Evolutionary conservation across 2,113 vertebrate genomes (phyloP).

Genomic region (Neoarius graeffei): DNA sequence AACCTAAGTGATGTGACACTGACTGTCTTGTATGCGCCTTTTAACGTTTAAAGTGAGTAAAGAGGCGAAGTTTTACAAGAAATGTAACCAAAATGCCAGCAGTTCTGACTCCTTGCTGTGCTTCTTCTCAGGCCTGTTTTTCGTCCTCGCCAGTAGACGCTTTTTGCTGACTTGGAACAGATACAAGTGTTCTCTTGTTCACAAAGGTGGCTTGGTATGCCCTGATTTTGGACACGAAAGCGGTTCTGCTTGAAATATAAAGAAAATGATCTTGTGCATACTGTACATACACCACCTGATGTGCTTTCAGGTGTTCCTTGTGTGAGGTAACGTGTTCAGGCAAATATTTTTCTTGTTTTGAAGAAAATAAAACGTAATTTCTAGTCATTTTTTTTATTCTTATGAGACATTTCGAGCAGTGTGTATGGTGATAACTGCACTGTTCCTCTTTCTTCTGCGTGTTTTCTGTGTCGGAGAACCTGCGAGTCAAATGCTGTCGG

Average conservation of each 20-base stretch:
- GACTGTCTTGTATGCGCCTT: conserved; percentile 39
- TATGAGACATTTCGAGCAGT: neutral
- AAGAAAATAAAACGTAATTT: neutral
- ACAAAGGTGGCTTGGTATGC: neutral
- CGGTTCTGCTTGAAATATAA: neutral
- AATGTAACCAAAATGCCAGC: neutral
- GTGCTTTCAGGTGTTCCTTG: neutral
- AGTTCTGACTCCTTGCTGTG: neutral
- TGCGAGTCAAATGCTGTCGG: neutral
- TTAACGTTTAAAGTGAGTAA: conserved; percentile 39
- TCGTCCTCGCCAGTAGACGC: neutral
- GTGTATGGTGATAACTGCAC: neutral
- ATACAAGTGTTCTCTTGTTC: neutral
- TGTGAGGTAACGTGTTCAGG: neutral
- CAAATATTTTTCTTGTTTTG: neutral
- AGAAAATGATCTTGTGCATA: neutral
- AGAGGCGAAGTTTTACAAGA: conserved; percentile 4
- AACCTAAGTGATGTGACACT: conserved; percentile 45
- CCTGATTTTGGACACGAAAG: neutral
- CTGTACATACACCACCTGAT: neutral
- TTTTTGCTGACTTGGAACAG: neutral
- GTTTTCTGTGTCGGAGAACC: neutral
- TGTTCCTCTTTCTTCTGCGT: neutral
- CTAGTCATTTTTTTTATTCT: neutral
- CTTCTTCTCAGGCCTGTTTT: neutral